phyloP scores from a whole-genome alignment of 2,113 vertebrate genomes.

The Psophia crepitans region DNA sequence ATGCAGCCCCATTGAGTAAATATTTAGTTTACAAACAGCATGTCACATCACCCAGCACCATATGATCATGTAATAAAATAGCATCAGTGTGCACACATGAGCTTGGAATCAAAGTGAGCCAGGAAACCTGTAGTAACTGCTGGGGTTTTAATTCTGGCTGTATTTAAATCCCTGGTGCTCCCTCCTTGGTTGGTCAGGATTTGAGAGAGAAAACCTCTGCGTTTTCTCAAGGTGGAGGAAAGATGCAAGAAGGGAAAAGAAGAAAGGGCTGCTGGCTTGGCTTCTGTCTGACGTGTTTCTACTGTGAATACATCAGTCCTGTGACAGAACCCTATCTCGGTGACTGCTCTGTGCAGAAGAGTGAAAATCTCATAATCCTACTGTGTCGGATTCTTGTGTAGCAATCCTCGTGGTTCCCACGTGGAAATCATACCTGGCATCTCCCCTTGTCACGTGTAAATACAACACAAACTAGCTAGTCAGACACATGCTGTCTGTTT shows the following conservation, averaged over 20 bases:
- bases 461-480: not conserved
- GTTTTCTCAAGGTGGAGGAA: not conserved
- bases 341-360: not conserved
- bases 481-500: not conserved
- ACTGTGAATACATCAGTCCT: not conserved
- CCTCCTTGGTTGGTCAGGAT: not conserved
- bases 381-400: fast-evolving
- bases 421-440: not conserved
- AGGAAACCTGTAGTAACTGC: not conserved
- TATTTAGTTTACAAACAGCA: not conserved
- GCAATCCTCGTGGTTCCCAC: not conserved
- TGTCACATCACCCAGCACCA: not conserved
- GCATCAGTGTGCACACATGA: not conserved
- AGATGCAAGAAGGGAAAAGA: not conserved
- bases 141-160: not conserved
- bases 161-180: not conserved
- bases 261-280: not conserved
- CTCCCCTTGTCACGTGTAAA: not conserved
- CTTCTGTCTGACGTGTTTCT: not conserved
- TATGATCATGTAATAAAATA: not conserved
- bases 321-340: not conserved
- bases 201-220: not conserved
- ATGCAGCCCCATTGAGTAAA: not conserved
- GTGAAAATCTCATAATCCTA: not conserved
- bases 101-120: not conserved